Base-by-base conservation (phyloP, 1,140 invertebrate species). In the Tachypleus tridentatus region DNA sequence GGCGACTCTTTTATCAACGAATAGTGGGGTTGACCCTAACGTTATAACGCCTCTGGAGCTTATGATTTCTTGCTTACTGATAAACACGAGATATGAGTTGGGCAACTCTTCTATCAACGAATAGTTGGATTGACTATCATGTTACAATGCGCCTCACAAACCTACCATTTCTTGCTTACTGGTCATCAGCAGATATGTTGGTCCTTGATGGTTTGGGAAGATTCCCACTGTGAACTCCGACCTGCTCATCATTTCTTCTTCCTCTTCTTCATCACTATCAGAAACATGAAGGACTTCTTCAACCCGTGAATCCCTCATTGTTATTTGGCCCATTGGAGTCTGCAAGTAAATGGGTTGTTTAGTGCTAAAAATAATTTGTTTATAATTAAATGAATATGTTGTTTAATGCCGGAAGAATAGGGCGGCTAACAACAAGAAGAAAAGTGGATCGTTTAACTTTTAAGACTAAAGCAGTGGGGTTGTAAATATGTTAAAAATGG, bases 211-310 rank as follows among this genome's bases (percentile, higher is more conserved):
- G 65, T 88, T 86, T 58, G 92, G 93, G 79, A 94, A 93, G 72
- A 97, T 93, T 64, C 91, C 93, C 51, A 96, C 87, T 0, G 92
- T 96, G 66, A 91, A 83, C 64, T 86, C 83, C 7, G 84, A 81
- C 59, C 62, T 63, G 4, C 62, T 11, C 61, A 64, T 65, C 7
- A 60, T 59, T 52, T 71, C 69, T 57, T 76, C 72, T n/a, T 71
- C 64, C 59, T 76, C 74, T 47, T 75, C 91, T 5, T 88, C 90
- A 73, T 93, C 93, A 0, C 90, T 93, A 72, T 97, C 93, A 0
- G 88, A 93, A 0, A 91, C 84, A 72, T 93, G 88, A 69, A 95
- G 90, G 1, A 97, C 89, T 76, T 96, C 91, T 77, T 97, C 92
- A 0, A 97, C 91, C 60, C 91, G 81, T 0, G 90, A 88, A 79